Conservation (phyloP, 2,113 vertebrate genomes). For the Ceyx cyanopectus region DNA sequence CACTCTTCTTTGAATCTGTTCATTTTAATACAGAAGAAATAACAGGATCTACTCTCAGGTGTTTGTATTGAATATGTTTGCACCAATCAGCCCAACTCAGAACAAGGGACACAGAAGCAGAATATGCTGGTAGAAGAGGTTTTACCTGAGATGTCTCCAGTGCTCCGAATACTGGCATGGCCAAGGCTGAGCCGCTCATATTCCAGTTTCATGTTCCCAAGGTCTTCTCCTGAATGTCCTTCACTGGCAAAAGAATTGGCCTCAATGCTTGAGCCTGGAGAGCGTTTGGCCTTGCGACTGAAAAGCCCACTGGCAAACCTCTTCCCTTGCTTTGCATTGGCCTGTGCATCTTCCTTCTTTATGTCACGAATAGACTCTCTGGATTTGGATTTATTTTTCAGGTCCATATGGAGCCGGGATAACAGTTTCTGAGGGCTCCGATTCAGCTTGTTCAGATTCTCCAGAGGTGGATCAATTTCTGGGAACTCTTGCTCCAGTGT, state of each 20-base stretch:
- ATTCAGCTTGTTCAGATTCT: slow-evolving; percentile 25
- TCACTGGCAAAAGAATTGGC: slow-evolving; percentile 64
- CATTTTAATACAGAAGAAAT: neutral
- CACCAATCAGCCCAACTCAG: neutral
- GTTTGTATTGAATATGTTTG: neutral
- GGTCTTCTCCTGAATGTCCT: slow-evolving; percentile 64
- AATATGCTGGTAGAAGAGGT: neutral
- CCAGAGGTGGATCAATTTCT: slow-evolving; percentile 68
- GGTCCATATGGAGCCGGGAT: slow-evolving; percentile 36
- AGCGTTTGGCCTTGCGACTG: slow-evolving; percentile 58
- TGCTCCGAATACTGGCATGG: slow-evolving; percentile 43
- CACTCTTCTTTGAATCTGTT: neutral
- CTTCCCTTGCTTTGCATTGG: slow-evolving; percentile 56
- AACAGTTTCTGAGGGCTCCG: slow-evolving; percentile 53
- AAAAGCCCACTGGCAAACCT: slow-evolving; percentile 58
- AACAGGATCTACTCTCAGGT: neutral
- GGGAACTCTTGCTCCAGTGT: slow-evolving; percentile 78
- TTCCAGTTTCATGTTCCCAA: slow-evolving; percentile 63
- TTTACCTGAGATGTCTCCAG: slow-evolving; percentile 74
- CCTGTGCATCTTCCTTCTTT: slow-evolving; percentile 63
- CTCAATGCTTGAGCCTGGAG: slow-evolving; percentile 21
- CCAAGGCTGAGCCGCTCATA: slow-evolving; percentile 24
- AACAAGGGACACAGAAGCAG: neutral
- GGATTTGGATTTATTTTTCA: slow-evolving; percentile 67
- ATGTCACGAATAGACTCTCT: slow-evolving; percentile 47